A percentile compares a stretch with the other conserved stretches of the same genome.
phyloP scores from a whole-genome alignment of 2,113 vertebrate genomes.

The Nicator chloris region DNA sequence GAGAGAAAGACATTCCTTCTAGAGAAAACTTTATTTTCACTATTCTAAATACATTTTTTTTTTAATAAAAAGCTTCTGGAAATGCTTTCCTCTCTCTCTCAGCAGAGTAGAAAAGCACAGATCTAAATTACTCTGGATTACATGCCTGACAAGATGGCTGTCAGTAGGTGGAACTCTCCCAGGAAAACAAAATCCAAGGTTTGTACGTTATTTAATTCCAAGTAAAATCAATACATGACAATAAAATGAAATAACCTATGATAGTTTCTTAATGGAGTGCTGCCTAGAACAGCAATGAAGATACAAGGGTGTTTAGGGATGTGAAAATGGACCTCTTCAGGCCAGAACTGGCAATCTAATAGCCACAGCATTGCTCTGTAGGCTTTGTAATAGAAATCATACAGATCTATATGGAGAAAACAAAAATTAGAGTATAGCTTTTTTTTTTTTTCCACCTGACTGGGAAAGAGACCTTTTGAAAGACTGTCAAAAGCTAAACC shows the following conservation, averaged over 20 bases:
- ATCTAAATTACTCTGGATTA: not conserved
- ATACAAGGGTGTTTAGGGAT: not conserved
- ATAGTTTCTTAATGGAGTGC: not conserved
- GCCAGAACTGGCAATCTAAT: not conserved
- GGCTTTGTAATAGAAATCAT: not conserved
- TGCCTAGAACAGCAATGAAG: not conserved
- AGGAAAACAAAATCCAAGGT: not conserved
- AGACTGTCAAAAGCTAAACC: not conserved
- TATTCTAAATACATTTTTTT: not conserved
- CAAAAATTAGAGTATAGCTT: not conserved
- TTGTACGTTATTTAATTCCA: not conserved
- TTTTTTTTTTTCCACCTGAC: not conserved
- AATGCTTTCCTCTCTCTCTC: not conserved
- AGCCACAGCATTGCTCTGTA: not conserved
- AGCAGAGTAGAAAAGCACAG: not conserved
- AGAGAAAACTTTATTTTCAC: not conserved
- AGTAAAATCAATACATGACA: not conserved
- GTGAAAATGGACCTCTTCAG: not conserved
- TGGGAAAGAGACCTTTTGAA: not conserved
- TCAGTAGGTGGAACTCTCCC: not conserved
- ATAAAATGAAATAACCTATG: not conserved
- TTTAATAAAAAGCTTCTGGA: not conserved
- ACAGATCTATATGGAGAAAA: not conserved
- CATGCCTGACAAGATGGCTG: not conserved
- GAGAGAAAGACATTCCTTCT: not conserved